Evolutionary conservation across 2,113 vertebrate species (phyloP).

Genomic region (Rhinopomastus cyanomelas): DNA sequence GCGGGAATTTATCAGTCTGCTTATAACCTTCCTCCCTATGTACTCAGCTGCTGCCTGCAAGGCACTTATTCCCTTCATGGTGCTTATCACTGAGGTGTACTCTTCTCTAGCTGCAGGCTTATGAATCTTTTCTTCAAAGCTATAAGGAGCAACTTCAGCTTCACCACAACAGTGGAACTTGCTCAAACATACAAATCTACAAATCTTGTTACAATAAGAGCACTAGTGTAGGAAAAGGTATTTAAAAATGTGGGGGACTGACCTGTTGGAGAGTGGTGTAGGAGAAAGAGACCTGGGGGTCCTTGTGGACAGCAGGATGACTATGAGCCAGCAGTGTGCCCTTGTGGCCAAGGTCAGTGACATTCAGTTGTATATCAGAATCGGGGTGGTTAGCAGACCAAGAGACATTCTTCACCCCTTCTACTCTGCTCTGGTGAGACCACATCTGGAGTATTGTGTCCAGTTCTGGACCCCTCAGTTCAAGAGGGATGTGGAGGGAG

Average conservation of each 20-base stretch:
- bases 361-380: too few relatives aligned
- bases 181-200: not conserved
- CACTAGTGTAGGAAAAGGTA: not conserved
- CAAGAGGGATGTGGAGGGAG: too few relatives aligned
- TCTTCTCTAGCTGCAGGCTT: not conserved
- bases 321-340: too few relatives aligned
- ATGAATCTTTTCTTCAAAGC: not conserved
- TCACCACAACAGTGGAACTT: not conserved
- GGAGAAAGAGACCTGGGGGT: too few relatives aligned
- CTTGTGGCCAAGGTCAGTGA: too few relatives aligned
- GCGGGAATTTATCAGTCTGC: conserved; percentile 44
- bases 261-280: too few relatives aligned
- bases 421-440: too few relatives aligned
- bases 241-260: not conserved
- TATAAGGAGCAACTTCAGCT: not conserved
- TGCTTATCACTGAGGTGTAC: not conserved
- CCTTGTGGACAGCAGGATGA: too few relatives aligned
- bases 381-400: too few relatives aligned
- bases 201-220: not conserved
- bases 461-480: too few relatives aligned
- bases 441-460: too few relatives aligned
- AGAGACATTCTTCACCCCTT: too few relatives aligned
- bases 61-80: not conserved
- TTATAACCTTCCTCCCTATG: conserved; percentile 16
- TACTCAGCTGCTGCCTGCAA: not conserved